Conservation (phyloP, 1,140 invertebrate species). For the Calosoma granatense region DNA sequence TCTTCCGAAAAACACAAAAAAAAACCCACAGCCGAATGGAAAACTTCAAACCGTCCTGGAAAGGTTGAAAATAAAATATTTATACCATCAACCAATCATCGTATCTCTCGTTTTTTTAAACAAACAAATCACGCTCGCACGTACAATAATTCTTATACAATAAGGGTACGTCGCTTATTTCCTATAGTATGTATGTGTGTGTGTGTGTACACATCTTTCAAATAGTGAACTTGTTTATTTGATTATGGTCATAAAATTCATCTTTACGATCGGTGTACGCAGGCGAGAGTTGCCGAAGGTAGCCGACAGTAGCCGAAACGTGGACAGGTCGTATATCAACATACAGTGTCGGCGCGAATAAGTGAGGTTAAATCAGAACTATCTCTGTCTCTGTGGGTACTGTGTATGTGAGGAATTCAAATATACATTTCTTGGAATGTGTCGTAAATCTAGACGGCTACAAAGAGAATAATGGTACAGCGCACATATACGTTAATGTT, state of each 20-base stretch:
- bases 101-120: neutral
- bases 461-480: neutral
- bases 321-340: neutral
- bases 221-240: constrained; percentile 45
- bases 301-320: neutral
- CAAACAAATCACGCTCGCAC: neutral
- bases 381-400: neutral
- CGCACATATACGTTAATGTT: neutral
- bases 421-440: constrained; percentile 2
- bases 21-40: too few relatives aligned
- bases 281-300: neutral
- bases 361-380: constrained; percentile 4
- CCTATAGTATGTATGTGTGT: neutral
- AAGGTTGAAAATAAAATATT: neutral
- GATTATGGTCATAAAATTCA: constrained; percentile 43
- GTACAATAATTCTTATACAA: neutral
- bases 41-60: too few relatives aligned
- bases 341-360: constrained; percentile 5
- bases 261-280: constrained; percentile 34
- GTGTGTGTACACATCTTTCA: constrained; percentile 24
- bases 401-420: neutral
- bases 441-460: neutral
- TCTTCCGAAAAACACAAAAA: too few relatives aligned
- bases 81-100: constrained; percentile 3
- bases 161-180: neutral